Percentiles rank a stretch among this genome's conserved stretches.
These are phyloP conservation scores for Ormyrus thymus DNA, from an alignment of 2,888 invertebrate species.

Conservation along the genomic window DNA sequence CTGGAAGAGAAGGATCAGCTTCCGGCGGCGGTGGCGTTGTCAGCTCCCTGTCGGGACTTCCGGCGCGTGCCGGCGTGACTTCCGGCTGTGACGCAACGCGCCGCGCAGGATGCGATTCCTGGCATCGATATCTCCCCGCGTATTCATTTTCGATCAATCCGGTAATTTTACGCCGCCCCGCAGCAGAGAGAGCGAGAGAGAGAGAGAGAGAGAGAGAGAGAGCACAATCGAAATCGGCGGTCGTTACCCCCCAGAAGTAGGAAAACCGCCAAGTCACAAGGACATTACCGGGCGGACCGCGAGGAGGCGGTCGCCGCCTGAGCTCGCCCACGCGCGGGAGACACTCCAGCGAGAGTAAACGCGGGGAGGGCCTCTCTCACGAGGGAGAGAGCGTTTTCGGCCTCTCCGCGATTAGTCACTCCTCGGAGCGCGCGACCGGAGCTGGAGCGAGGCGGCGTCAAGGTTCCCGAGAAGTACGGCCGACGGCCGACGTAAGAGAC, in stretches of 20 bases:
- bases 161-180: conserved; percentile 6
- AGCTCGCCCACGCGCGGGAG: conserved; percentile 6
- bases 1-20: conserved; percentile 34
- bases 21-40: conserved; percentile 9
- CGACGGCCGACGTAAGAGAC: conserved; percentile 20
- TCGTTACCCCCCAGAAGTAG: too few species aligned
- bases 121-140: not conserved
- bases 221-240: too few species aligned
- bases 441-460: conserved; percentile 34
- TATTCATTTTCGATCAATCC: conserved; percentile 21
- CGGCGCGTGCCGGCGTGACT: conserved; percentile 57
- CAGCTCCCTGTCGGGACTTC: conserved; percentile 45
- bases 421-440: not conserved
- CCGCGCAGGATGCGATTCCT: conserved; percentile 26
- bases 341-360: conserved; percentile 4
- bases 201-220: conserved; percentile 29
- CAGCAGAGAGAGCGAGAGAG: conserved; percentile 27
- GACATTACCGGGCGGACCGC: too few species aligned
- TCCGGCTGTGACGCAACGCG: conserved; percentile 46
- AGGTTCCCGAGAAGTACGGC: conserved; percentile 41
- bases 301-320: conserved; percentile 5
- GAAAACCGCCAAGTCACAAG: too few species aligned
- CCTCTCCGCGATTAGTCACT: conserved; percentile 35
- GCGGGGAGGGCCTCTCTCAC: conserved; percentile 28
- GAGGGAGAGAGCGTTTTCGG: conserved; percentile 36